Percentiles rank a stretch among this genome's conserved stretches.
Conservation (phyloP, 2,113 vertebrate species). For the Paradoxurus hermaphroditus region DNA sequence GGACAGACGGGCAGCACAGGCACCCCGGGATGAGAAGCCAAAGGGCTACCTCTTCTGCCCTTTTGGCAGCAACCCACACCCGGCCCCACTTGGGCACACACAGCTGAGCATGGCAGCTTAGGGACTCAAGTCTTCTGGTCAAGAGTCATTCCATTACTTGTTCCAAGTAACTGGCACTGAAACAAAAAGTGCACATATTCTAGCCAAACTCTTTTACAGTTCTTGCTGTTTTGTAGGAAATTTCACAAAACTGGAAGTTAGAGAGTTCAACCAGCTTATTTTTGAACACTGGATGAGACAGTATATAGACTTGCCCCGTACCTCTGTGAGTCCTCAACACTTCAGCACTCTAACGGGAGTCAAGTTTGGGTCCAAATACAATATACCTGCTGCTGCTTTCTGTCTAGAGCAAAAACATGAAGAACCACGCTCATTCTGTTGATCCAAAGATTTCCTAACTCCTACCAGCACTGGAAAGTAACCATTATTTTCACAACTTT, state of each 20-base stretch:
- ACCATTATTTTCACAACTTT: slow-evolving; percentile 50
- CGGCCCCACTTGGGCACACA: rapidly evolving
- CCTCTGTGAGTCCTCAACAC: background rate
- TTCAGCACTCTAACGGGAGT: background rate
- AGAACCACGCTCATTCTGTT: slow-evolving; percentile 66
- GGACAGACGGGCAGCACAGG: background rate
- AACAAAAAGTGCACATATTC: background rate
- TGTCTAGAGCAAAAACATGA: background rate
- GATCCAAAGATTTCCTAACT: background rate
- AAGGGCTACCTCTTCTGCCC: background rate
- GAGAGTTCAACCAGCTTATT: background rate
- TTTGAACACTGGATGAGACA: background rate
- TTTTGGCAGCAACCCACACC: background rate
- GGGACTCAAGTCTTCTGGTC: background rate
- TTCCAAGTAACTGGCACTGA: background rate
- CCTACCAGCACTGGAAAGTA: background rate
- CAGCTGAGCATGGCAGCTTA: background rate
- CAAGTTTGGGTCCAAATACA: background rate
- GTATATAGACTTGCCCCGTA: background rate
- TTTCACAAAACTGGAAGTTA: slow-evolving; percentile 1
- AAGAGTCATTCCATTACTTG: background rate
- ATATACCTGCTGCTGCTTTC: background rate
- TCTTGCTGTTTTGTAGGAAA: background rate
- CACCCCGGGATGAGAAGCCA: background rate
- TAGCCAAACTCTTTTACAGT: background rate